These are phyloP conservation scores for Pontoporia blainvillei DNA, from an alignment of 2,113 vertebrate species.

Conservation along the genomic window DNA sequence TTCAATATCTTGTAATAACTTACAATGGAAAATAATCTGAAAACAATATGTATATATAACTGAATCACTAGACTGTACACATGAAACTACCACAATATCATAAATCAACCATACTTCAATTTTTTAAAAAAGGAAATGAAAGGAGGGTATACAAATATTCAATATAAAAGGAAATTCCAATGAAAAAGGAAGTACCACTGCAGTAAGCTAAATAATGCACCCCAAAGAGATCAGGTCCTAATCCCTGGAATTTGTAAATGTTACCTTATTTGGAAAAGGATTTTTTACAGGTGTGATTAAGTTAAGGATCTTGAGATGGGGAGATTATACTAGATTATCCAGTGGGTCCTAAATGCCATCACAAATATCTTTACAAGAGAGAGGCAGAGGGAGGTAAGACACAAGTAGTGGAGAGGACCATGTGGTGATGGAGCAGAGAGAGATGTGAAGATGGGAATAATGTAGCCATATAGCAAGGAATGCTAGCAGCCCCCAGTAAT, in stretches of 20 bases:
- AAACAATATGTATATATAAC: not conserved
- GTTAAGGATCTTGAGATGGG: not conserved
- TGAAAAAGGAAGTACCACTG: not conserved
- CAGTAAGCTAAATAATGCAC: not conserved
- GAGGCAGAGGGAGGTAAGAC: not conserved
- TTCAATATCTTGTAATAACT: not conserved
- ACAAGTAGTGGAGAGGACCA: not conserved
- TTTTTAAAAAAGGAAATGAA: not conserved
- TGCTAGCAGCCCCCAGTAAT: rapidly evolving
- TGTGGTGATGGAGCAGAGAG: rapidly evolving
- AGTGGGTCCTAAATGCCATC: not conserved
- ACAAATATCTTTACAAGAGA: not conserved
- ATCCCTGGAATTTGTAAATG: not conserved
- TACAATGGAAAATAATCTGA: not conserved
- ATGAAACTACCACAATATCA: not conserved
- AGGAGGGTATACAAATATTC: not conserved
- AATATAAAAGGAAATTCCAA: not conserved
- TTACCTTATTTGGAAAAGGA: not conserved
- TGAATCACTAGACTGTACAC: not conserved
- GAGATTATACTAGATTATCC: not conserved
- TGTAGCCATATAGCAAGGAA: not conserved
- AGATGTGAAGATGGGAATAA: not conserved
- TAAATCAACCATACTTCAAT: not conserved
- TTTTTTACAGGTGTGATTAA: not conserved
- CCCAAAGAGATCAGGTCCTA: not conserved